phyloP scores from a whole-genome alignment of 92 coral and sea anemone species.

The Porites lobata region DNA sequence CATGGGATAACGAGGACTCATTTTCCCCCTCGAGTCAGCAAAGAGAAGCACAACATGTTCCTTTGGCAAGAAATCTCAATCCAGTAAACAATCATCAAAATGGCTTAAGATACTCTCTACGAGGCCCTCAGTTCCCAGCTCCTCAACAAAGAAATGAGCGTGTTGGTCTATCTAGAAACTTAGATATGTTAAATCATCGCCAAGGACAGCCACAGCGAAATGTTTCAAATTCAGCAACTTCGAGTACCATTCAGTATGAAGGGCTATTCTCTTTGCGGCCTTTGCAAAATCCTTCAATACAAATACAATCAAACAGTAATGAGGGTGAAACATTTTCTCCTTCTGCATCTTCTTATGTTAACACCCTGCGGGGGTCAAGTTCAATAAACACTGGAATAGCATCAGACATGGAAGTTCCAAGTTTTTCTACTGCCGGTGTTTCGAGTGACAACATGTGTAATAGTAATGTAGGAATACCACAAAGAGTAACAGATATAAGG shows the following conservation, averaged over 20 bases:
- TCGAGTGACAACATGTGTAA: background rate
- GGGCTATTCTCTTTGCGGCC: constrained; percentile 38
- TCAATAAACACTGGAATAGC: constrained; percentile 6
- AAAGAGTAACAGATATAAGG: constrained; percentile 7
- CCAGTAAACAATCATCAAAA: background rate
- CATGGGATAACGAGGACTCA: constrained; percentile 64
- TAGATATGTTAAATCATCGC: background rate
- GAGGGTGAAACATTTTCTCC: background rate
- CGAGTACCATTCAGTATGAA: constrained; percentile 16
- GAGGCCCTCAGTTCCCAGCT: constrained; percentile 44
- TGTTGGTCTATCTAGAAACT: constrained; percentile 40
- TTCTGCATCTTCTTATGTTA: background rate
- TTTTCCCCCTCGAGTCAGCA: constrained; percentile 23
- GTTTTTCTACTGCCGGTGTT: background rate
- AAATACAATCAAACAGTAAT: constrained; percentile 15
- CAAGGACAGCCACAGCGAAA: constrained; percentile 18
- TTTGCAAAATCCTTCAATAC: constrained; percentile 1
- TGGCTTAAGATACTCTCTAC: constrained; percentile 28
- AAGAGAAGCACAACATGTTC: constrained; percentile 17
- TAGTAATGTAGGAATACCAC: constrained; percentile 16
- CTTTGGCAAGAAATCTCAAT: constrained; percentile 4
- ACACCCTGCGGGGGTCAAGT: constrained; percentile 24
- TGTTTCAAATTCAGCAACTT: constrained; percentile 16
- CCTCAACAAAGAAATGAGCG: constrained; percentile 35
- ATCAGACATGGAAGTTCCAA: background rate